Evolutionary conservation across 2,797 vertebrate species (phyloP).

Genomic region (Aythya fuligula): DNA sequence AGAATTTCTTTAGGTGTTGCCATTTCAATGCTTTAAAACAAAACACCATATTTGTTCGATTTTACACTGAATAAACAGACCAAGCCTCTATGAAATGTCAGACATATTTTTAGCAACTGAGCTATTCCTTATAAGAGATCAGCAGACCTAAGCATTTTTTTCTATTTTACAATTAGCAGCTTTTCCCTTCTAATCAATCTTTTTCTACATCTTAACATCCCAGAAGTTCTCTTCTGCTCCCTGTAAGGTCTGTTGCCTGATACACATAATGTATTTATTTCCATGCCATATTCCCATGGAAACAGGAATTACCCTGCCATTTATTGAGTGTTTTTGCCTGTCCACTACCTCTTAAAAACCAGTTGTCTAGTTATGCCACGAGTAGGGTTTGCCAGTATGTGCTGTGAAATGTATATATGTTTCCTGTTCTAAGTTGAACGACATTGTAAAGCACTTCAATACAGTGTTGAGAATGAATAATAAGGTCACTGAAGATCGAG

Average conservation of each 20-base stretch:
- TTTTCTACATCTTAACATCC: slow-evolving; percentile 41
- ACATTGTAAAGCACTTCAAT: not conserved
- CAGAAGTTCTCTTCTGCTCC: slow-evolving; percentile 3
- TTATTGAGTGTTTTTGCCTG: not conserved
- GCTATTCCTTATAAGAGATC: slow-evolving; percentile 41
- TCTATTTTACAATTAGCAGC: slow-evolving; percentile 45
- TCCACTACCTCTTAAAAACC: not conserved
- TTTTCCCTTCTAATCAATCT: slow-evolving; percentile 54
- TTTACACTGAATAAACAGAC: slow-evolving; percentile 47
- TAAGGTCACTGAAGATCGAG: slow-evolving; percentile 48
- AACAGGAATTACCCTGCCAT: not conserved
- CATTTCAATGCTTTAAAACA: slow-evolving; percentile 48
- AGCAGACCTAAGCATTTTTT: slow-evolving; percentile 38
- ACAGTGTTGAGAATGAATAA: slow-evolving; percentile 39
- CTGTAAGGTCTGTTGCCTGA: slow-evolving; percentile 3
- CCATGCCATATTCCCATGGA: not conserved
- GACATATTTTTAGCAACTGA: slow-evolving; percentile 34
- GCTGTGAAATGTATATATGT: slow-evolving; percentile 24
- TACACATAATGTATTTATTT: not conserved
- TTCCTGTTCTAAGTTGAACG: slow-evolving; percentile 48
- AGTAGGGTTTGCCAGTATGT: not conserved
- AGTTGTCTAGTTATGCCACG: not conserved
- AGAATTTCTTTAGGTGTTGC: slow-evolving; percentile 37
- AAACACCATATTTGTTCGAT: slow-evolving; percentile 37
- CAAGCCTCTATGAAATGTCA: slow-evolving; percentile 44